A percentile compares a stretch with the other conserved stretches of the same genome.
phyloP scores from a whole-genome alignment of 2,797 vertebrate species.

The Sphenodon punctatus region DNA sequence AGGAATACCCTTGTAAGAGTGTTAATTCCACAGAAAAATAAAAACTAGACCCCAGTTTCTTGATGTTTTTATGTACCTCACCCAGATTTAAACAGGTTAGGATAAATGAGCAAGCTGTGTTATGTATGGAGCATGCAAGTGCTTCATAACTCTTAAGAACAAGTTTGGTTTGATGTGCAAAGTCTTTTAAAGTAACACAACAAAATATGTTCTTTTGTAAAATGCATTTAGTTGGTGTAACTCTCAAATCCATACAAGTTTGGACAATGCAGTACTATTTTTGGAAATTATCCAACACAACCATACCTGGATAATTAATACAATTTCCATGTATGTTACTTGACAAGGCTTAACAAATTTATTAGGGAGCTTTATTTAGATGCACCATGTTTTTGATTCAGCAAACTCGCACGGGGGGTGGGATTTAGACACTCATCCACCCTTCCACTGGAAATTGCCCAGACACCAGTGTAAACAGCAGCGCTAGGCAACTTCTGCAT shows the following conservation, averaged over 20 bases:
- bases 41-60: not conserved
- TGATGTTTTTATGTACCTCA: conserved; percentile 5
- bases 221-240: conserved; percentile 21
- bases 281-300: conserved; percentile 23
- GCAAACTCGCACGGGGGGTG: no score
- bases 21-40: not conserved
- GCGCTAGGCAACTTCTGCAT: no score
- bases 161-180: conserved; percentile 16
- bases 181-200: not conserved
- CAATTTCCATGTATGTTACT: conserved; percentile 11
- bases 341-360: conserved; percentile 17
- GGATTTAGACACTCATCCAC: no score
- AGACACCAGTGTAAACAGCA: no score
- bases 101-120: conserved; percentile 26
- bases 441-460: no score
- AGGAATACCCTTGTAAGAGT: accelerated
- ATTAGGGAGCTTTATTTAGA: conserved; percentile 28
- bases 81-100: conserved; percentile 26
- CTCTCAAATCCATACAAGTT: not conserved
- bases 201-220: conserved; percentile 33
- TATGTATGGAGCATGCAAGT: not conserved
- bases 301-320: conserved; percentile 44
- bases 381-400: conserved; percentile 44
- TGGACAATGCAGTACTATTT: conserved; percentile 35
- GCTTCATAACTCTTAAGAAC: not conserved